Conservation (phyloP, 2,888 invertebrate species). For the Phengaris arion region DNA sequence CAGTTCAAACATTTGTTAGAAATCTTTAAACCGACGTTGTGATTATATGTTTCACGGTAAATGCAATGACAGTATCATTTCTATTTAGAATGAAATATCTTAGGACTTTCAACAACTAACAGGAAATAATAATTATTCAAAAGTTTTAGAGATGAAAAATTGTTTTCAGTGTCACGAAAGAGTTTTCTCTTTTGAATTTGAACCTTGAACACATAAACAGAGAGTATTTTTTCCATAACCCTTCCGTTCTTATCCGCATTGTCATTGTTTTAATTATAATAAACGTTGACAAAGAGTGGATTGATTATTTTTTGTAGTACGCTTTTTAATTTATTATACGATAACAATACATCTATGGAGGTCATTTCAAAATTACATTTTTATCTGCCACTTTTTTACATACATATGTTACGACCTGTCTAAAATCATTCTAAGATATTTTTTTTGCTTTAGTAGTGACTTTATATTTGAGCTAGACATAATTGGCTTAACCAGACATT, state of each 20-base stretch:
- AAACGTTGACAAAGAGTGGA: conserved; percentile 24
- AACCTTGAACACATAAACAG: neutral
- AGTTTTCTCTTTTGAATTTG: neutral
- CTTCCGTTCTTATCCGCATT: conserved; percentile 9
- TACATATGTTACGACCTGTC: no score
- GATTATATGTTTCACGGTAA: neutral
- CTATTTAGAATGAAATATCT: no score
- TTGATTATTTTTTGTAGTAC: conserved; percentile 20
- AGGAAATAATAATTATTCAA: neutral
- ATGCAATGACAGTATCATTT: no score
- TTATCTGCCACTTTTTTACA: neutral
- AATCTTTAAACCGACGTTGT: neutral
- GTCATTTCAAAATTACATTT: neutral
- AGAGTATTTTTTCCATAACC: neutral
- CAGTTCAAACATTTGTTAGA: neutral
- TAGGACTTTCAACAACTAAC: neutral
- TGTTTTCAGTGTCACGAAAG: neutral
- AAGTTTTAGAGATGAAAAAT: neutral
- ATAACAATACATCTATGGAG: conserved; percentile 8
- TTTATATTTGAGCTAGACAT: no score
- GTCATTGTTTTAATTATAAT: conserved; percentile 24
- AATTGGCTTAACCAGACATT: no score
- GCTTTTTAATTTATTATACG: conserved; percentile 5
- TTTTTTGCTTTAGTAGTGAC: no score
- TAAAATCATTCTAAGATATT: no score